A percentile compares a stretch with the other conserved stretches of the same genome.
These are phyloP conservation scores for Atethmia centrago DNA, from an alignment of 2,888 invertebrate species.

Conservation along the genomic window DNA sequence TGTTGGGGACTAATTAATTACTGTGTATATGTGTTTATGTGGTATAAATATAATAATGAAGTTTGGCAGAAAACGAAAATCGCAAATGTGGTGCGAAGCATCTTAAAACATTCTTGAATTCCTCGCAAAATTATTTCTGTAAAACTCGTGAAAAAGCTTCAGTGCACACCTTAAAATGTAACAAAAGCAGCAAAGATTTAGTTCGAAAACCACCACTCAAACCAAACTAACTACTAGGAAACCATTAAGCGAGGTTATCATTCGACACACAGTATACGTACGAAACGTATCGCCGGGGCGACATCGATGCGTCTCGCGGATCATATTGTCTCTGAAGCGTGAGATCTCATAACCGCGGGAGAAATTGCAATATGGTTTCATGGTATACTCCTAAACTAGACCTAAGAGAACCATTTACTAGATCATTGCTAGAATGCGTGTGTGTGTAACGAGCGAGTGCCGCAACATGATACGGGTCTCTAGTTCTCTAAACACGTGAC, in stretches of 20 bases:
- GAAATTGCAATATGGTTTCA: slow-evolving; percentile 73
- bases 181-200: slow-evolving; percentile 86
- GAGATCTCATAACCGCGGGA: slow-evolving; percentile 72
- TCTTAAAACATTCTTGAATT: slow-evolving; percentile 62
- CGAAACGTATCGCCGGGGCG: slow-evolving; percentile 65
- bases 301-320: slow-evolving; percentile 79
- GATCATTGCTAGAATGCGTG: slow-evolving; percentile 69
- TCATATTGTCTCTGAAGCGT: slow-evolving; percentile 78
- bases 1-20: slow-evolving; percentile 46
- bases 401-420: slow-evolving; percentile 75
- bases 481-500: slow-evolving; percentile 29
- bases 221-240: slow-evolving; percentile 87
- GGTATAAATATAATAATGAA: slow-evolving; percentile 60
- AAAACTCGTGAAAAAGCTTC: slow-evolving; percentile 76
- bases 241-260: slow-evolving; percentile 87
- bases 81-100: slow-evolving; percentile 71
- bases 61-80: slow-evolving; percentile 63
- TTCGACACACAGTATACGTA: slow-evolving; percentile 78
- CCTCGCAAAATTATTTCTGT: slow-evolving; percentile 70
- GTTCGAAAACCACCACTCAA: slow-evolving; percentile 87
- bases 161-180: slow-evolving; percentile 79
- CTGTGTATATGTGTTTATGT: slow-evolving; percentile 59
- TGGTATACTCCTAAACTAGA: slow-evolving; percentile 68
- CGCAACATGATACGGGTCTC: slow-evolving; percentile 22
- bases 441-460: slow-evolving; percentile 64